Evolutionary conservation across 2,113 vertebrate species (phyloP), one percentile per base, ranked within the genome.

Genomic region (Gambusia affinis): DNA sequence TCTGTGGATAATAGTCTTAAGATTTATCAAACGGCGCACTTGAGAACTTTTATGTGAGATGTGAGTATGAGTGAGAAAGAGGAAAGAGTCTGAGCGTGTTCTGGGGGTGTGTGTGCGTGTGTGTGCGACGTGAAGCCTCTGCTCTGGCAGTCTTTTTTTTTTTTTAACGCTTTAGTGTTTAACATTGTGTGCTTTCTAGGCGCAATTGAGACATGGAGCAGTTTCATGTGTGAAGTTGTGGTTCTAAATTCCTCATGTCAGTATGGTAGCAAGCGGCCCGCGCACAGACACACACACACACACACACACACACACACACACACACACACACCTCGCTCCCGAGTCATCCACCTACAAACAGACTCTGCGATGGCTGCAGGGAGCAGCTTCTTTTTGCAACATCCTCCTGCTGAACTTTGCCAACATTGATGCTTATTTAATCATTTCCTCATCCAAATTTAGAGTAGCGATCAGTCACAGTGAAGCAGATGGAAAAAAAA

Each of bases 1-100:
- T 89, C 85, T 84, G 42, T 71, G 90, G 90, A 92, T 91, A 92
- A 92, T 88, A 86, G 89, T 92, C 89, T 91, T 92, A 91, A 89
- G 89, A 92, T 92, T 91, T 90, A 93, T 90, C 88, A 91, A 90
- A 91, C 80, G 67, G 75, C 90, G 86, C 89, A 87, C 83, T 86
- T 74, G 77, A 83, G 85, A 75, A 88, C 71, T 81, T 76, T 84
- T 83, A 91, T 85, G 81, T 82, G 87, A 86, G 76, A 79, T 33
- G 81, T 57, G 84, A 71, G 69, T 81, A 67, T 14, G 82, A 75
- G 79, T 15, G 70, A 75, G 76, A 65, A 63, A 47, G 75, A 63
- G 70, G 76, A 65, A 63, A 47, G 75, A 63, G 70, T 64, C 30
- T 37, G 61, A 61, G 63, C 51, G 57, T 39, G 63, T 67, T 31